phyloP scores from a whole-genome alignment of 2,113 vertebrate genomes.

The Nycticorax nycticorax region DNA sequence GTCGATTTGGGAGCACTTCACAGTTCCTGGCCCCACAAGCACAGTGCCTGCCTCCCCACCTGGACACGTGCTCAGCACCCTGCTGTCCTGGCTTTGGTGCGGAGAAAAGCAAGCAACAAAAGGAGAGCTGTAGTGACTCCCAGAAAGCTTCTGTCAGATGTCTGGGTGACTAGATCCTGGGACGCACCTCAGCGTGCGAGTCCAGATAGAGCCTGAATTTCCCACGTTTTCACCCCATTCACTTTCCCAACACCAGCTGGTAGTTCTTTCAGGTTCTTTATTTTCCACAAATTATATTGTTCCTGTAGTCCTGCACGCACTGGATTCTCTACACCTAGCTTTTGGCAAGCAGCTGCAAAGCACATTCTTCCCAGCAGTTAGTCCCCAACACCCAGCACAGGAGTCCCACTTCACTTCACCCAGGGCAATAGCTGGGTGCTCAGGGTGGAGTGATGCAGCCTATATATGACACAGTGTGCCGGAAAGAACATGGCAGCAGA shows the following conservation, averaged over 20 bases:
- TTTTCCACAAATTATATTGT: not conserved
- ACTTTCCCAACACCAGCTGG: not conserved
- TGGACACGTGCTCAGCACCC: not conserved
- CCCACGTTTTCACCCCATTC: not conserved
- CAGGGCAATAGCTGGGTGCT: not conserved
- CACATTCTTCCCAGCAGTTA: not conserved
- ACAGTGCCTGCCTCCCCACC: not conserved
- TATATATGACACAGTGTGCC: fast-evolving
- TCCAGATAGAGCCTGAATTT: not conserved
- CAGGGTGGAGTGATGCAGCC: not conserved
- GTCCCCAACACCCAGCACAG: not conserved
- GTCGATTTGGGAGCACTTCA: fast-evolving
- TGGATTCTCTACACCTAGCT: not conserved
- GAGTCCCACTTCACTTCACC: not conserved
- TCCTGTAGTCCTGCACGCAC: not conserved
- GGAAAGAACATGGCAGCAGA: not conserved
- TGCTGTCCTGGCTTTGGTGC: not conserved
- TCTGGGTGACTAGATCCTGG: not conserved
- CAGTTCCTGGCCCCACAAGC: not conserved
- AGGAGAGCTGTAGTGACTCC: not conserved
- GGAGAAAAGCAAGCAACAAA: not conserved
- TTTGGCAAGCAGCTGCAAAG: not conserved
- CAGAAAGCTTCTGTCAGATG: not conserved
- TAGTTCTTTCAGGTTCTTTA: not conserved
- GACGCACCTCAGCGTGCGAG: not conserved